A percentile compares a stretch with the other conserved stretches of the same genome.
phyloP scores from a whole-genome alignment of 2,113 vertebrate species.

The Lophochroa leadbeateri region DNA sequence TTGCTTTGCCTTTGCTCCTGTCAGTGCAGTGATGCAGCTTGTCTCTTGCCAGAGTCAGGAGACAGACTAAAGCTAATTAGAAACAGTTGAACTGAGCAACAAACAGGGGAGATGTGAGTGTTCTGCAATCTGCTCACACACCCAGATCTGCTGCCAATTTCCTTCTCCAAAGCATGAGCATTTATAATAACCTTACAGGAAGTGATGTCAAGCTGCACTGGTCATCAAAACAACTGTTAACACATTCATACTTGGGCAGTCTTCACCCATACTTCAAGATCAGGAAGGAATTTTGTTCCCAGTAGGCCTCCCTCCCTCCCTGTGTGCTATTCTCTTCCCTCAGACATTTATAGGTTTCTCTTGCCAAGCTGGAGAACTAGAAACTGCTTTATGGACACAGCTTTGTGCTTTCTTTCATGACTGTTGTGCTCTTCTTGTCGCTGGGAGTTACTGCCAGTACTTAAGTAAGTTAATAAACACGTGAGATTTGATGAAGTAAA shows the following conservation, averaged over 20 bases:
- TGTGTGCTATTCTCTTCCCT: neutral
- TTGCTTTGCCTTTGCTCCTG: conserved; percentile 20
- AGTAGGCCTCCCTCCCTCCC: neutral
- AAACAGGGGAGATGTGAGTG: neutral
- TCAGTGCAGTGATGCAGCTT: neutral
- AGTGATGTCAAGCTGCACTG: conserved; percentile 31
- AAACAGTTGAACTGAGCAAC: neutral
- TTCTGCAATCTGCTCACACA: neutral
- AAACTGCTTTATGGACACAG: neutral
- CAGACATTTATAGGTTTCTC: neutral
- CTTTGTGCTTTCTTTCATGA: neutral
- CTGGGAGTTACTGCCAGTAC: conserved; percentile 36
- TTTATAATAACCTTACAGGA: neutral
- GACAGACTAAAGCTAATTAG: neutral
- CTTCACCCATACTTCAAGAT: neutral
- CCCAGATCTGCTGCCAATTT: conserved; percentile 3
- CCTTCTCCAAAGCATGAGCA: neutral
- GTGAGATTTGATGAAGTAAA: conserved; percentile 14
- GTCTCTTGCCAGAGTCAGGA: neutral
- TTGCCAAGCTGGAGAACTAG: neutral
- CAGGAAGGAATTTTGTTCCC: neutral
- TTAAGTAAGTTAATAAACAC: conserved; percentile 47
- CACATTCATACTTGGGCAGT: neutral
- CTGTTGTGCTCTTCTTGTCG: conserved; percentile 29
- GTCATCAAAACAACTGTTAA: neutral